A percentile compares a stretch with the other conserved stretches of the same genome.
phyloP scores from a whole-genome alignment of 2,797 vertebrate genomes.

The Poecilia picta region DNA sequence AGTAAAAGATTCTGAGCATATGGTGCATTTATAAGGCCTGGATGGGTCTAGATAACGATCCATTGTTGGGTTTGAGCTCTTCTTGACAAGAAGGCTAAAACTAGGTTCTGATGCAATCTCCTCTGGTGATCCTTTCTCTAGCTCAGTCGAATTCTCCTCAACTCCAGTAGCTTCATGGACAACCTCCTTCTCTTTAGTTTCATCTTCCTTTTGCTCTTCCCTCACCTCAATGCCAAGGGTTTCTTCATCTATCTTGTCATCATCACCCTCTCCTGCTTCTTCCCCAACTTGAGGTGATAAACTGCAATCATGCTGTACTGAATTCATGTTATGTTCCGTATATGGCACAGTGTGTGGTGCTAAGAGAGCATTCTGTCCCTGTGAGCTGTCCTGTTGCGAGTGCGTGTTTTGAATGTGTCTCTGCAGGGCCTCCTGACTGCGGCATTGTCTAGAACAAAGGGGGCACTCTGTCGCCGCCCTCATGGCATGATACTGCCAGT shows the following conservation, averaged over 20 bases:
- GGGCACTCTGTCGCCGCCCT: conserved; percentile 98
- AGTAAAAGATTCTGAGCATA: conserved; percentile 98
- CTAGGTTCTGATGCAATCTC: conserved; percentile 88
- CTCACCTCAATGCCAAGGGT: conserved; percentile 47
- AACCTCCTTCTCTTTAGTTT: conserved; percentile 81
- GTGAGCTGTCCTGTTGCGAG: conserved; percentile 88
- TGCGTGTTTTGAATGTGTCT: conserved; percentile 98
- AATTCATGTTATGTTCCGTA: conserved; percentile 59
- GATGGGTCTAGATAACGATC: conserved; percentile 98
- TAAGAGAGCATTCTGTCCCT: conserved; percentile 75
- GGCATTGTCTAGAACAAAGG: conserved; percentile 96
- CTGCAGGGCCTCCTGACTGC: conserved; percentile 96
- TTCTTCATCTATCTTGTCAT: conserved; percentile 71
- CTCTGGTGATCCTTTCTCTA: conserved; percentile 87
- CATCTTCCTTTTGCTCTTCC: conserved; percentile 81
- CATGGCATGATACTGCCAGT: conserved; percentile 99
- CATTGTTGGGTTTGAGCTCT: conserved; percentile 94
- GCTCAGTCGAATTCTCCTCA: conserved; percentile 88
- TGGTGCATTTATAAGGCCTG: conserved; percentile 97
- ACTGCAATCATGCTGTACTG: conserved; percentile 67
- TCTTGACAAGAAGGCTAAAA: conserved; percentile 85
- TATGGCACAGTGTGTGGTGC: conserved; percentile 53
- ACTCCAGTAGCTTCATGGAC: conserved; percentile 80
- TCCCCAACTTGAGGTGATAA: conserved; percentile 73
- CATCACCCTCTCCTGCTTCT: conserved; percentile 74